Evolutionary conservation across 2,888 invertebrate species (phyloP).

Genomic region (Pollenia labialis): DNA sequence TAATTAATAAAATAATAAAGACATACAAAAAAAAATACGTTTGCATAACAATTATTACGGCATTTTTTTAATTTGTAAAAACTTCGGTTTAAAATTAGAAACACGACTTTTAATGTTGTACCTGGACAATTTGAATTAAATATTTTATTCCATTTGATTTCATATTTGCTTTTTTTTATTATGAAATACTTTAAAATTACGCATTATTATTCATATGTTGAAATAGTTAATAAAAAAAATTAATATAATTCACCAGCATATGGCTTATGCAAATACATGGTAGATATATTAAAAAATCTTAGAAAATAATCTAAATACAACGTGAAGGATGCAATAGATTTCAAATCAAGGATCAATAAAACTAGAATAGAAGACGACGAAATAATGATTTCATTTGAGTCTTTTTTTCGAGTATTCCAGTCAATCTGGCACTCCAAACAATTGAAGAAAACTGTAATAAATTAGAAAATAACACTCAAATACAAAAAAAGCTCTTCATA

Average conservation of each 20-base stretch:
- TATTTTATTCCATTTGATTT: conserved; percentile 4
- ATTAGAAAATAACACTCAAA: too few relatives aligned
- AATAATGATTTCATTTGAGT: too few relatives aligned
- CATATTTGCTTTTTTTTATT: not conserved
- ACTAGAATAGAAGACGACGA: too few relatives aligned
- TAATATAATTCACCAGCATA: too few relatives aligned
- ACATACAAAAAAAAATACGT: not conserved
- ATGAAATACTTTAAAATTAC: not conserved
- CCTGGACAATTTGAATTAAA: conserved; percentile 5
- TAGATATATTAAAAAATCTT: rapidly evolving
- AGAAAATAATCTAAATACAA: too few relatives aligned
- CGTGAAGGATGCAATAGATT: too few relatives aligned
- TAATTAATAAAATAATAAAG: not conserved
- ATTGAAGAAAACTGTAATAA: too few relatives aligned
- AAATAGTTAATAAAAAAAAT: not conserved
- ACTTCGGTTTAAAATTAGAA: not conserved
- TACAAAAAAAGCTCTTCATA: too few relatives aligned
- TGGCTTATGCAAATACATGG: too few relatives aligned
- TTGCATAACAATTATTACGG: conserved; percentile 45
- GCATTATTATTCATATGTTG: not conserved
- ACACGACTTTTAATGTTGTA: not conserved
- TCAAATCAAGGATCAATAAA: too few relatives aligned
- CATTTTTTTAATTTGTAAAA: not conserved
- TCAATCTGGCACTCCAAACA: too few relatives aligned
- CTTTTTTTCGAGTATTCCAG: too few relatives aligned